Base-by-base conservation (phyloP, 2,797 vertebrate genomes). In the Antennarius maculatus region DNA sequence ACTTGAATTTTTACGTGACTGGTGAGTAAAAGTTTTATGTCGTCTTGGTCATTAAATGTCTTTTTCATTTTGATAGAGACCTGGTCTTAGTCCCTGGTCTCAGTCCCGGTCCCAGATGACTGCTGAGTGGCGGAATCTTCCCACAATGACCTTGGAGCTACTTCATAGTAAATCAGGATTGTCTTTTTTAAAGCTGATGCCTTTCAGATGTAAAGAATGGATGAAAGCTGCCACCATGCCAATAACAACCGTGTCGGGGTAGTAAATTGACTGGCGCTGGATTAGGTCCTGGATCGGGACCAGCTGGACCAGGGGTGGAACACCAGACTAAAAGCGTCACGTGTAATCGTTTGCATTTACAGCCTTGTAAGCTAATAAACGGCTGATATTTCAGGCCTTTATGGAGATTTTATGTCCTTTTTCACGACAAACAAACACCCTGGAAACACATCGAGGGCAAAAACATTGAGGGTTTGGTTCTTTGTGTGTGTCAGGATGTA, bases 331-430 rank as follows among this genome's bases (percentile, higher is more conserved):
- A 84, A 69, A 28, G 10, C 37, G 37, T 39, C 37, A 58, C 63
- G 39, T 60, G 53, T 55, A 56, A 59, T 50, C 54, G 60, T 77
- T 71, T 68, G 43, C 6, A 0, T 41, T 78, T 82, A 81, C 59
- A 42, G 63, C 54, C 52, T 61, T 56, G 57, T 66, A 51, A 65
- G 34, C 1, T 43, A 52, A 0, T 42, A 61, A 75, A 79, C 17
- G 39, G 52, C 34, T 53, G 68, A 76, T 74, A 48, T 76, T 74
- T 55, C 31, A 29, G 46, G 53, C 18, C 15, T 81, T 83, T 79
- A 74, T 71, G 56, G 65, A 72, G 56, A 13, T 55, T 82, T 75
- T 12, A 43, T 34, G 18, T 9, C 1, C 12, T 61, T 23, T 61
- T 69, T 56, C 48, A 28, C 7, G 55, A 56, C 5, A 3, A 59